Evolutionary conservation across 2,888 invertebrate species (phyloP), one percentile per base, ranked within the genome.

Genomic region (Pyrrhia umbra): DNA sequence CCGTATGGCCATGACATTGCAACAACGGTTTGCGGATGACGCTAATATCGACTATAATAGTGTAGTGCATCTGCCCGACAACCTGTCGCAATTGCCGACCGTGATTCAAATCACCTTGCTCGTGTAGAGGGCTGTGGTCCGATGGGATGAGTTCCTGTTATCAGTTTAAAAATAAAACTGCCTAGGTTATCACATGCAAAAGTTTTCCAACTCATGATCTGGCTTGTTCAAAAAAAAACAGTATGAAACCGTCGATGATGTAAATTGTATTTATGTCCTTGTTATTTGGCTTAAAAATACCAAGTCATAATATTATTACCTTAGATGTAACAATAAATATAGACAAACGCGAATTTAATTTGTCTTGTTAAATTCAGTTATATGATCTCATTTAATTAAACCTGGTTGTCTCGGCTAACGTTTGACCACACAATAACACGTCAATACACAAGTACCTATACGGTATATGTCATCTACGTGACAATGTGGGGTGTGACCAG

Each of bases 61-160:
- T 90, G 89, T 87, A 82, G 85, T 90, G 89, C 90, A 92, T 86
- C 88, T 90, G 91, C 85, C 90, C 91, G 91, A 86, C 83, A 88
- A 86, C 87, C 90, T 89, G 85, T 77, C 75, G 76, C 85, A 86
- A 90, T 89, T 89, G 87, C 83, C 85, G 93, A 79, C 93, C 92
- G 87, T 93, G 92, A 93, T 89, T 90, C 75, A 77, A 86, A 87
- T 91, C 90, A 90, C 93, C 92, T 93, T 91, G 90, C 73, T 75
- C 82, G 67, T 60, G 67, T 66, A 71, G 81, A 81, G 84, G 83
- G 77, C 71, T 83, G 61, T 40, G 46, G 40, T 60, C 61, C 46
- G 40, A 39, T 60, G 51, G 55, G 51, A 39, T 61, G 20, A 68
- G 57, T 62, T 62, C 62, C 70, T 69, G 57, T 46, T 62, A 68